phyloP scores from a whole-genome alignment of 2,888 invertebrate genomes.

The Oasisia sp. region DNA sequence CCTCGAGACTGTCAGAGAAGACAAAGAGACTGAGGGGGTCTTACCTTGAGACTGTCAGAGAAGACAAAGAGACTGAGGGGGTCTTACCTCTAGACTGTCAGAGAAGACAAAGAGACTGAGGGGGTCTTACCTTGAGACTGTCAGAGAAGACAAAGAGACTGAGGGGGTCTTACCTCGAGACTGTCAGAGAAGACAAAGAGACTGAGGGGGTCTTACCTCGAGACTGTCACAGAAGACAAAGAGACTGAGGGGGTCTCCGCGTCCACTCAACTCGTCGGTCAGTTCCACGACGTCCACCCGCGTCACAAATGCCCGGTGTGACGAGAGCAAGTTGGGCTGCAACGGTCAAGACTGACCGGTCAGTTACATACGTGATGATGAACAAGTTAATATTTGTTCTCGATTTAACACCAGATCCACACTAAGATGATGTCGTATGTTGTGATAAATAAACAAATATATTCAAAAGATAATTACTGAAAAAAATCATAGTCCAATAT shows the following conservation, averaged over 20 bases:
- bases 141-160: slow-evolving; percentile 8
- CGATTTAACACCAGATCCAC: too few species aligned
- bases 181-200: not conserved
- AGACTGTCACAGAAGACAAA: slow-evolving; percentile 95
- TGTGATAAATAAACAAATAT: too few species aligned
- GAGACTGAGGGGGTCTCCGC: slow-evolving; percentile 86
- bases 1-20: slow-evolving; percentile 59
- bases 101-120: slow-evolving; percentile 92
- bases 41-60: too few species aligned
- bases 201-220: slow-evolving; percentile 74
- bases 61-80: not conserved
- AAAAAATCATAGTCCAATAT: too few species aligned
- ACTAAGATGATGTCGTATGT: too few species aligned
- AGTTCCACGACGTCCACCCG: slow-evolving; percentile 91
- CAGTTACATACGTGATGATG: not conserved
- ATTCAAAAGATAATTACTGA: too few species aligned
- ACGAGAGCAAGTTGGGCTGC: slow-evolving; percentile 89
- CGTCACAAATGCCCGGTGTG: slow-evolving; percentile 88
- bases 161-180: too few species aligned
- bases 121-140: slow-evolving; percentile 76
- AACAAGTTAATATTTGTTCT: too few species aligned
- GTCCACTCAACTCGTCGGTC: slow-evolving; percentile 77
- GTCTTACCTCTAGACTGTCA: slow-evolving; percentile 85
- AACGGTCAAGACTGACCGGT: slow-evolving; percentile 44
- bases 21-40: not conserved